Base-by-base conservation (phyloP, 2,113 vertebrate genomes). In the Glaucidium brasilianum region DNA sequence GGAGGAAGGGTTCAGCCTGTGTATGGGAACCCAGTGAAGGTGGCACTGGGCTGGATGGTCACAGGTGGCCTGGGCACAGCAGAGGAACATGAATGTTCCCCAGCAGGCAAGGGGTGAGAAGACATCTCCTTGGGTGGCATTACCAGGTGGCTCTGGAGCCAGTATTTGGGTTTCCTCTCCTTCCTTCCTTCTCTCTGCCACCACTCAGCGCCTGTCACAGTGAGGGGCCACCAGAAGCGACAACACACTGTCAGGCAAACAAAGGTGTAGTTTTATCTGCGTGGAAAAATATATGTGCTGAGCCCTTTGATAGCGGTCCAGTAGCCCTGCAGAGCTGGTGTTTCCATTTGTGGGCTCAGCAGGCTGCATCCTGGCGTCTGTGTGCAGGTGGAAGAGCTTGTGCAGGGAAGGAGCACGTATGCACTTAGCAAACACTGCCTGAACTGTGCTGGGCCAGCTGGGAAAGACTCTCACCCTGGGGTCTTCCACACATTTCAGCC, bases 181-280 rank as follows among this genome's bases (percentile, higher is more conserved):
- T 52, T 78, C 52, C 58, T 37, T 82, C 68, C 37, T 75, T 60
- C 55, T 45, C 15, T 69, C 43, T 4, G 0, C 34, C 53, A 18
- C 43, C 39, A 45, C 30, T 11, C 88, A 39, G 56, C 0, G 5
- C 55, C 50, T 0, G 0, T 49, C 55, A 49, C 76, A 78, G 91
- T 0, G 1, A 62, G 58, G 26, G 59, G 20, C 10, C 45, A 58
- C 52, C 34, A 30, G 58, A 62, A 79, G 47, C 66, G 37, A 4
- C 1, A 4, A 34, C 12, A 19, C 0, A 0, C 35, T 18, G 19
- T 58, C 1, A 2, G 55, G 45, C 6, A 16, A 45, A 21, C 26
- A 56, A 75, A 78, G 62, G 37, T 43, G 47, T 35, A 37, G 37
- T 76, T 83, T 63, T 45, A 92, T 80, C 73, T 81, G 18, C 0